Percentiles rank a stretch among this genome's conserved stretches.
Conservation (phyloP, 2,113 vertebrate species). For the Coturnix japonica region DNA sequence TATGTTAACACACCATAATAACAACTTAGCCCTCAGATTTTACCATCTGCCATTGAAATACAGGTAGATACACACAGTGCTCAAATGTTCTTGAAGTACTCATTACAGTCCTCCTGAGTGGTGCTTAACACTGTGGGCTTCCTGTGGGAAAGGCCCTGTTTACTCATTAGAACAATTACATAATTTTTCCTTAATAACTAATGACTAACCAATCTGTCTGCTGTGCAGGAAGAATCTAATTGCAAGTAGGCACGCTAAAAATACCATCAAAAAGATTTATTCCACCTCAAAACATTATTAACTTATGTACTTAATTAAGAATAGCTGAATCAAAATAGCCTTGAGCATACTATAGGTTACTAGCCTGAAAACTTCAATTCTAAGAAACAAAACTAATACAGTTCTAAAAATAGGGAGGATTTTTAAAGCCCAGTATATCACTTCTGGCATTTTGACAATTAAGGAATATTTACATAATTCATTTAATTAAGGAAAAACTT, state of each 20-base stretch:
- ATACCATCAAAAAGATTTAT: slow-evolving; percentile 22
- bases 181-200: neutral
- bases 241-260: slow-evolving; percentile 32
- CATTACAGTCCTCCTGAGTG: neutral
- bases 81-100: neutral
- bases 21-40: neutral
- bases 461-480: neutral
- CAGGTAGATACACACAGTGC: neutral
- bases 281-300: slow-evolving; percentile 46
- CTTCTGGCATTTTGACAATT: slow-evolving; percentile 35
- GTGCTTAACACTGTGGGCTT: neutral
- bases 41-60: neutral
- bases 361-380: neutral
- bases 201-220: neutral
- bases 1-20: neutral
- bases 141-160: neutral
- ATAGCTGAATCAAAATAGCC: slow-evolving; percentile 24
- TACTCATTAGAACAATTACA: slow-evolving; percentile 2
- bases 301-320: slow-evolving; percentile 33
- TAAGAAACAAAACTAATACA: neutral
- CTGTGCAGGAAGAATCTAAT: neutral
- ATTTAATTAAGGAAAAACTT: slow-evolving; percentile 42
- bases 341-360: slow-evolving; percentile 23
- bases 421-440: neutral
- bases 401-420: slow-evolving; percentile 40